phyloP scores from a whole-genome alignment of 2,797 vertebrate species.

The Myotis pilosus region DNA sequence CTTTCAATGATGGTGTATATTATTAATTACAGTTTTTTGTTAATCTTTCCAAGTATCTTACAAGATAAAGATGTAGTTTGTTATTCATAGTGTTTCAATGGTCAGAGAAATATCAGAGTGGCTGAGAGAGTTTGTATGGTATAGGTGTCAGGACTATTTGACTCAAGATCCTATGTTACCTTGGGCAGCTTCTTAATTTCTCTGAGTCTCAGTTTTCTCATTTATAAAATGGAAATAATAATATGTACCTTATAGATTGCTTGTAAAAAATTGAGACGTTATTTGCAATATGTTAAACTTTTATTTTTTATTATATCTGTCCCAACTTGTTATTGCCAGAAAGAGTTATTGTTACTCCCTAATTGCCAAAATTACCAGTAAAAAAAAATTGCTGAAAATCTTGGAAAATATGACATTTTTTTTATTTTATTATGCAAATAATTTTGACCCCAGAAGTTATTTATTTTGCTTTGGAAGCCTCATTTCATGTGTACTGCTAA shows the following conservation, averaged over 20 bases:
- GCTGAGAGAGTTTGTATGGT: neutral
- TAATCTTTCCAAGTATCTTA: neutral
- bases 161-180: neutral
- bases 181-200: neutral
- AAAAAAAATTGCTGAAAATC: neutral
- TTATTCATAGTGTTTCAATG: neutral
- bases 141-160: neutral
- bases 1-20: neutral
- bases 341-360: neutral
- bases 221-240: neutral
- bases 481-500: constrained; percentile 65
- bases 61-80: neutral
- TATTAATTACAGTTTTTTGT: neutral
- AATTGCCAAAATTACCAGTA: constrained; percentile 29
- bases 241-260: neutral
- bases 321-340: neutral
- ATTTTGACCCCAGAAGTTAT: constrained; percentile 66
- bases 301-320: neutral
- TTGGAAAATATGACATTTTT: constrained; percentile 46
- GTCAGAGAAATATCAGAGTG: neutral
- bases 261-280: neutral
- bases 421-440: constrained; percentile 74
- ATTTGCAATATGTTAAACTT: neutral
- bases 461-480: constrained; percentile 68
- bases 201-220: neutral